phyloP scores from a whole-genome alignment of 2,888 invertebrate genomes.

The Tetragonisca angustula region DNA sequence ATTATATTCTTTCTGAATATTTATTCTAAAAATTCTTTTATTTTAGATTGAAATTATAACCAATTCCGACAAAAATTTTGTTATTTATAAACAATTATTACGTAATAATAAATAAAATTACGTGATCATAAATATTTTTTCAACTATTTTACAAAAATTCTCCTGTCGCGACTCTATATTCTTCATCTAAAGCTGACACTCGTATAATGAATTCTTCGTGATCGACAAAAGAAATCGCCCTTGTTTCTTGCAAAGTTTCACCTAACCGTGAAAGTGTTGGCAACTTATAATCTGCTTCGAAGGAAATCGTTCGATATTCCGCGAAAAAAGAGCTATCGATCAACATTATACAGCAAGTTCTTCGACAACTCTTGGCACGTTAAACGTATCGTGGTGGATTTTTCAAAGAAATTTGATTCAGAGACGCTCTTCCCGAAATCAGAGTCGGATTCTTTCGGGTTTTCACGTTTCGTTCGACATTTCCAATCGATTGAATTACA shows the following conservation, averaged over 20 bases:
- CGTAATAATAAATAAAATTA: too few relatives aligned
- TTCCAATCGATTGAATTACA: slow-evolving; percentile 7
- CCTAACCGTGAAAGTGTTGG: slow-evolving; percentile 8
- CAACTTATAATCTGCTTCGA: background rate
- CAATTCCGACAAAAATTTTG: too few relatives aligned
- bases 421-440: background rate
- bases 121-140: too few relatives aligned
- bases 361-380: background rate
- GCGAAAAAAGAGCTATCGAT: background rate
- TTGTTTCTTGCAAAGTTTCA: background rate
- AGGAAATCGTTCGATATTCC: background rate
- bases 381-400: background rate
- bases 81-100: too few relatives aligned
- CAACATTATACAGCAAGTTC: background rate
- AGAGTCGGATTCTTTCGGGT: background rate
- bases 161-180: too few relatives aligned
- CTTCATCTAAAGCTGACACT: background rate
- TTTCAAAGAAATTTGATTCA: background rate
- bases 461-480: background rate
- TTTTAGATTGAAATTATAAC: background rate
- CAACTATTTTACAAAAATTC: too few relatives aligned
- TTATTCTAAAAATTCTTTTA: background rate
- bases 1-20: background rate
- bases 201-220: too few relatives aligned
- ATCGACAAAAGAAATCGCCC: background rate